Conservation (phyloP, 2,888 invertebrate genomes). For the Lasioglossum malachurum region DNA sequence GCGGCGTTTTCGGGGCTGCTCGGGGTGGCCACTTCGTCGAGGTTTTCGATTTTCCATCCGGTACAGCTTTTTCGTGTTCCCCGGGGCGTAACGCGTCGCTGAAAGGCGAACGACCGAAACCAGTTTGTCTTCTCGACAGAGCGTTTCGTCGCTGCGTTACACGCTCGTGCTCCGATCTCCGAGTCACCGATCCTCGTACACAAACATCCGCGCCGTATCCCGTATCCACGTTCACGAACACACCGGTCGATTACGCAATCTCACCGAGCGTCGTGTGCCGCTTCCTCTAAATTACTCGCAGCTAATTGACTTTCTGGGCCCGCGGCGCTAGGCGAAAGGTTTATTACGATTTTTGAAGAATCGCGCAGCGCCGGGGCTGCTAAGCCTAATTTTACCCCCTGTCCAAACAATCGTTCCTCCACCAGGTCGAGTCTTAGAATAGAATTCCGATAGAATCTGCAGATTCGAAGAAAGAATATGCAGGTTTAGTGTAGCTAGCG, state of each 20-base stretch:
- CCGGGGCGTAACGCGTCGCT: conserved; percentile 33
- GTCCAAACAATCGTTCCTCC: conserved; percentile 15
- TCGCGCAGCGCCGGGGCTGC: neutral
- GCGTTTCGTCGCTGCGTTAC: conserved; percentile 47
- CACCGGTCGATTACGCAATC: conserved; percentile 11
- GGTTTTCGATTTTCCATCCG: conserved; percentile 23
- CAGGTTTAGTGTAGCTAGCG: conserved; percentile 39
- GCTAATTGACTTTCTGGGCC: conserved; percentile 12
- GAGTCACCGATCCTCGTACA: neutral
- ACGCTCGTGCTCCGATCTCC: conserved; percentile 1
- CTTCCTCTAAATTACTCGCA: neutral
- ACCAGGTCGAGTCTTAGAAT: conserved; percentile 8
- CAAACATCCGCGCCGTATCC: neutral
- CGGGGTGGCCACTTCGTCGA: neutral
- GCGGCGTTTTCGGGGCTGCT: neutral
- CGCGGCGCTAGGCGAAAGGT: neutral
- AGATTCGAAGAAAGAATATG: conserved; percentile 32
- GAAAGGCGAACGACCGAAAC: conserved; percentile 54
- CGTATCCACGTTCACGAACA: neutral
- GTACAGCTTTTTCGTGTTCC: conserved; percentile 29
- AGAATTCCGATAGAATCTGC: conserved; percentile 39
- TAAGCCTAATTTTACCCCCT: conserved; percentile 4
- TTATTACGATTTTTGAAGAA: neutral
- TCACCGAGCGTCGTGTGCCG: neutral
- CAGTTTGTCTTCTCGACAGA: conserved; percentile 58